These are phyloP conservation scores for Leguminivora glycinivorella DNA, from an alignment of 1,140 invertebrate species.

Conservation along the genomic window DNA sequence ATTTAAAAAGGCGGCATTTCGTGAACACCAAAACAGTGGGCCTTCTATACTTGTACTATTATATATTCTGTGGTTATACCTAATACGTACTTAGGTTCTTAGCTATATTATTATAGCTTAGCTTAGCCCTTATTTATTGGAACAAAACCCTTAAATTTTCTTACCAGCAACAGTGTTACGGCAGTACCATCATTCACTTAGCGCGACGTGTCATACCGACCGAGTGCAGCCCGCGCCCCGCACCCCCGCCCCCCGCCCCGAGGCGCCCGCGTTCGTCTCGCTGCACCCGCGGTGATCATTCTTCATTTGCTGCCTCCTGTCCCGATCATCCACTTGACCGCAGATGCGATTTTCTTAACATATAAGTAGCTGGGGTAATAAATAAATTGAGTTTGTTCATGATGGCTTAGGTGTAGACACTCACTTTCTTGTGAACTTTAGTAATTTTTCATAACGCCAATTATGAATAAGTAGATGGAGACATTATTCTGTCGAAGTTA, in stretches of 20 bases:
- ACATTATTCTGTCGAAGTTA: too few relatives aligned
- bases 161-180: constrained; percentile 3
- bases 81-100: too few relatives aligned
- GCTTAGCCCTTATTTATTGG: not conserved
- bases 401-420: not conserved
- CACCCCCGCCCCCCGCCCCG: constrained; percentile 22
- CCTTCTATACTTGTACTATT: too few relatives aligned
- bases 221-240: constrained; percentile 10
- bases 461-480: too few relatives aligned
- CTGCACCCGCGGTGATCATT: constrained; percentile 65
- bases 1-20: too few relatives aligned
- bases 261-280: not conserved
- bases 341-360: constrained; percentile 21
- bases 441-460: too few relatives aligned
- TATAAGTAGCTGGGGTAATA: not conserved
- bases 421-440: too few relatives aligned
- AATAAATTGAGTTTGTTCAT: not conserved
- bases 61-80: too few relatives aligned
- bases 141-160: not conserved
- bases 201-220: constrained; percentile 49
- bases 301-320: constrained; percentile 63
- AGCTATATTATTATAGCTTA: too few relatives aligned
- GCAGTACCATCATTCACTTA: constrained; percentile 69
- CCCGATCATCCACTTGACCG: constrained; percentile 46
- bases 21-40: too few relatives aligned